These are phyloP conservation scores for Lophura nycthemera DNA, from an alignment of 2,113 vertebrate species.

Conservation along the genomic window DNA sequence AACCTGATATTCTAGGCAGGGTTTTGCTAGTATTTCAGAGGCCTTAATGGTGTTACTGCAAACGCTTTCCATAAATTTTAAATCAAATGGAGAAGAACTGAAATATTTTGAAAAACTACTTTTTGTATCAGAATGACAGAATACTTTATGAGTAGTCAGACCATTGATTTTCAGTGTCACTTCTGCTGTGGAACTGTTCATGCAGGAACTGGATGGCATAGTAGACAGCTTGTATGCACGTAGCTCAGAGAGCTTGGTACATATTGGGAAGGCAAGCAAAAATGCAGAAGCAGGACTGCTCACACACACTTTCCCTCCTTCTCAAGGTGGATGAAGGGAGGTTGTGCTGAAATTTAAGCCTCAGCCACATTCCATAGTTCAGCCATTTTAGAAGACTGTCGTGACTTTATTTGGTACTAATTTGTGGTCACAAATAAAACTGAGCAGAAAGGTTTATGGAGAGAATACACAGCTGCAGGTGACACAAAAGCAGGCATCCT, in stretches of 20 bases:
- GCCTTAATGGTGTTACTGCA: background rate
- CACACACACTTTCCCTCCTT: fast-evolving
- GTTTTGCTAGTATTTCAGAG: background rate
- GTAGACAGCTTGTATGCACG: background rate
- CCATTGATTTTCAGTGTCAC: background rate
- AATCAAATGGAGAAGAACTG: background rate
- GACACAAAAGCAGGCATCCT: background rate
- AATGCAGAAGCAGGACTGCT: background rate
- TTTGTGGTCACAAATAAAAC: background rate
- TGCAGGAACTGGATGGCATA: background rate
- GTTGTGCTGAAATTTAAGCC: background rate
- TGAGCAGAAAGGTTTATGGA: background rate
- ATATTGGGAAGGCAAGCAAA: background rate
- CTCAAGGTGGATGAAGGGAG: background rate
- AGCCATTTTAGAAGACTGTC: background rate
- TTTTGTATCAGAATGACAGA: background rate
- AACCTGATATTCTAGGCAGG: background rate
- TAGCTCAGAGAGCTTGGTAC: background rate
- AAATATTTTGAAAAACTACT: background rate
- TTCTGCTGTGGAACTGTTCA: background rate
- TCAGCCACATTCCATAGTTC: background rate
- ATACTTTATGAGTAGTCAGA: background rate
- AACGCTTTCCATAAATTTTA: background rate
- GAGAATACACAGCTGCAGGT: background rate
- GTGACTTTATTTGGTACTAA: background rate